Evolutionary conservation across 2,888 invertebrate genomes (phyloP), one percentile per base, ranked within the genome.

Genomic region (Cataglyphis cursor): DNA sequence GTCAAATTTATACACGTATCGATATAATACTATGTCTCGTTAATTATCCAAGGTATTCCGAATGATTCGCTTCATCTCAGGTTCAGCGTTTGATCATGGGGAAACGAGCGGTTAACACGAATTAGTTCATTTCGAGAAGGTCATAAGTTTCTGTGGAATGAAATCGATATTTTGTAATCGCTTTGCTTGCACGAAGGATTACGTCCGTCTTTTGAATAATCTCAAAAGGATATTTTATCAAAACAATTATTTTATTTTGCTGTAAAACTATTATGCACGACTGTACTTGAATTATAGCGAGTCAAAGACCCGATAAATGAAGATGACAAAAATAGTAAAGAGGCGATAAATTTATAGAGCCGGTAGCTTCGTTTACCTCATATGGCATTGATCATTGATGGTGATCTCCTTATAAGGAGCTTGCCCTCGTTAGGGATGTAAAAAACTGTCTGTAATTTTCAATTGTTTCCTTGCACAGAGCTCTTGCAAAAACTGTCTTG

Each of bases 241-340:
- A 51, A 51, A n/a, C n/a, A 82, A 76, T 72, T 66, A 74, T 35
- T 51, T 81, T 76, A 75, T 82, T 82, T 81, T 66, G 83, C 76
- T 81, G 84, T 86, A 82, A 85, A 86, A 89, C 85, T 76, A 81
- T 81, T 65, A 78, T 59, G 24, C 65, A 59, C 9, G 31, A 31
- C 38, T 48, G 12, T 73, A 48, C 35, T 74, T 64, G 59, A 74
- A 75, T 81, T 88, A 84, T 88, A 86, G 83, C 83, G 75, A 81
- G 85, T 90, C 87, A 87, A 91, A 83, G 86, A 68, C 54, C 87
- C 89, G 91, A 92, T 91, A 92, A 92, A 92, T 91, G 91, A 90
- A 89, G 90, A 90, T 93, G 93, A 93, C 92, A 92, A 93, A 93
- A 92, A 90, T 91, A 90, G 90, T 87, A 89, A 87, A 80, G 85